Evolutionary conservation across 2,797 vertebrate species (phyloP), one percentile per base, ranked within the genome.

Genomic region (Tinamus major): DNA sequence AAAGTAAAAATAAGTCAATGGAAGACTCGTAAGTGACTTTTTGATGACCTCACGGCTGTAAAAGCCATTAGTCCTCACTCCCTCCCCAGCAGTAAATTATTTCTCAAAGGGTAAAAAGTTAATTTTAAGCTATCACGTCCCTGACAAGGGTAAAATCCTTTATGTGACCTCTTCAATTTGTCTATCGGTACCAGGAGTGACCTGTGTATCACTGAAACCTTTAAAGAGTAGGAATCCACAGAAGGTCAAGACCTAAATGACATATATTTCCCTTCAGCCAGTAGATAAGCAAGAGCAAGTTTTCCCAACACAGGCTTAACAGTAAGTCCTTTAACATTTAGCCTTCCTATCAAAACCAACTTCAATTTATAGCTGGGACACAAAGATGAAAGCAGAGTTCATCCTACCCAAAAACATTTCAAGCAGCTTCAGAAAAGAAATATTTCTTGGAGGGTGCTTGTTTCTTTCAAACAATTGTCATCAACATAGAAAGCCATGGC

Each of bases 381-480:
- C 65, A 63, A 92, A 69, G 80, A 87, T 89, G 64, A 95, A 94
- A 67, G 70, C 84, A 65, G 48, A 46, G 55, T 87, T 90, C 71
- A 87, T 42, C 33, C 53, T 59, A 74, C 35, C 1, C 90, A 84
- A 84, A 82, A 72, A 35, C 27, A 3, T 41, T 90, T 82, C 61
- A 83, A 95, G 90, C 53, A 85, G 39, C 82, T 65, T 65, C 84
- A 85, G 65, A 78, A 94, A 87, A 90, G 63, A 91, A 48, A 21
- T 79, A 55, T 31, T 85, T 95, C 75, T 59, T 71, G 42, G 48
- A 55, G 59, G 31, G 59, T 71, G 35, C 72, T 94, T 93, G 46
- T 64, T 78, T 81, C 49, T 87, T 82, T 84, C 42, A 89, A 74
- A 23, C 63, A 79, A 82, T 51, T 87, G 90, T 64, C 76, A 71